A percentile compares a stretch with the other conserved stretches of the same genome.
Evolutionary conservation across 2,113 vertebrate genomes (phyloP).

Genomic region (Percina caprodes): DNA sequence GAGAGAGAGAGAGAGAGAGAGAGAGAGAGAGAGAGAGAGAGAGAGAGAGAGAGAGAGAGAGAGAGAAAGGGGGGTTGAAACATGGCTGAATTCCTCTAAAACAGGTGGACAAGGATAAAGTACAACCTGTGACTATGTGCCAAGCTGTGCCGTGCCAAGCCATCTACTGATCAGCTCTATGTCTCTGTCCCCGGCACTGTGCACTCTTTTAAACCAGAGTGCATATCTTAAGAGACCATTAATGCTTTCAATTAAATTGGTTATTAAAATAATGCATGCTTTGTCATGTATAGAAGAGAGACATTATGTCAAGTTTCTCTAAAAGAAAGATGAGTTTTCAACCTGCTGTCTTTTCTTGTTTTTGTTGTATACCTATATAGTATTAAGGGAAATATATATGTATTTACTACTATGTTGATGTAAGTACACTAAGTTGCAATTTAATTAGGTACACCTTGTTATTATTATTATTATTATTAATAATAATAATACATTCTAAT

Average conservation of each 20-base stretch:
- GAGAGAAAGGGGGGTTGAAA: neutral
- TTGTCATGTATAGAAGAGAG: neutral
- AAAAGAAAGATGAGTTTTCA: neutral
- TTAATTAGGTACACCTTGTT: neutral
- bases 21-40: too few species aligned
- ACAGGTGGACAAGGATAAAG: constrained; percentile 27
- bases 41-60: neutral
- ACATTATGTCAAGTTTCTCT: neutral
- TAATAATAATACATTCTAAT: neutral
- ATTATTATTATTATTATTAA: too few species aligned
- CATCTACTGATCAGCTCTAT: constrained; percentile 23
- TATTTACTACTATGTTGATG: neutral
- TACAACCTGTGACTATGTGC: neutral
- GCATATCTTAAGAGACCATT: neutral
- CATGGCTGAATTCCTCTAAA: constrained; percentile 8
- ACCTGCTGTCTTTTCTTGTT: neutral
- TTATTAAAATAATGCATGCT: neutral
- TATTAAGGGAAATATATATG: neutral
- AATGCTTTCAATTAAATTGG: neutral
- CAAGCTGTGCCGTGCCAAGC: constrained; percentile 14
- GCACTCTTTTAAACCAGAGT: neutral
- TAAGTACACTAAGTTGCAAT: neutral
- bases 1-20: too few species aligned
- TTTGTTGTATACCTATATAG: neutral
- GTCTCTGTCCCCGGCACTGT: constrained; percentile 15